Evolutionary conservation across 2,797 vertebrate species (phyloP), one percentile per base, ranked within the genome.

Genomic region (Dromococcyx pavoninus): DNA sequence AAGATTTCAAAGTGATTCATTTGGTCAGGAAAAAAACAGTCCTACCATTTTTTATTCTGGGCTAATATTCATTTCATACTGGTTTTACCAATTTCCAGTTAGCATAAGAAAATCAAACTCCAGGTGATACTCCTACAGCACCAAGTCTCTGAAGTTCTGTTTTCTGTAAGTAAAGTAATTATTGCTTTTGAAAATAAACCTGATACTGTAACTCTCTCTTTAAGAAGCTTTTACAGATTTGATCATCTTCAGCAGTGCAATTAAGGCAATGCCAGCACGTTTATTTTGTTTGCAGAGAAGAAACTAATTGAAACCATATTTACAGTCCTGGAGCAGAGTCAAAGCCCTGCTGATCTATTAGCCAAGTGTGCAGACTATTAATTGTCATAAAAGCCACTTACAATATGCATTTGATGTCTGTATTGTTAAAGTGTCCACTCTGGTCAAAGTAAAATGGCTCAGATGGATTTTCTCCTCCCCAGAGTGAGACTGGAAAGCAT

Each of bases 1-100:
- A 94, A 95, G 89, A 95, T 93, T 89, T 91, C 17, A 6, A 89
- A 94, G 72, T 95, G 91, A 96, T 94, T 96, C 83, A 95, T 91
- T 82, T 90, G 83, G 30, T 79, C 86, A 77, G 80, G 57, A 87
- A 65, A 87, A 92, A 93, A 74, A 13, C 51, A 90, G 64, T 41
- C 33, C 60, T 71, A 74, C 28, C 77, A 51, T 76, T 93, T 92
- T 43, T 85, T 60, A 27, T 85, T 77, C 57, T 43, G 41, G 41
- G 53, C 13, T 90, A 93, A 88, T 7, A 37, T 71, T 87, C 48
- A 83, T 85, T 86, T 89, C 78, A 71, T 51, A 77, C 39, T 39
- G 35, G 43, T 84, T 82, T 86, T 71, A 89, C 10, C 54, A 25
- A 82, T 76, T 90, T 77, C 77, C 57, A 90, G 44, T 56, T 51